Evolutionary conservation across 2,888 invertebrate genomes (phyloP).

Genomic region (Bibio marci): DNA sequence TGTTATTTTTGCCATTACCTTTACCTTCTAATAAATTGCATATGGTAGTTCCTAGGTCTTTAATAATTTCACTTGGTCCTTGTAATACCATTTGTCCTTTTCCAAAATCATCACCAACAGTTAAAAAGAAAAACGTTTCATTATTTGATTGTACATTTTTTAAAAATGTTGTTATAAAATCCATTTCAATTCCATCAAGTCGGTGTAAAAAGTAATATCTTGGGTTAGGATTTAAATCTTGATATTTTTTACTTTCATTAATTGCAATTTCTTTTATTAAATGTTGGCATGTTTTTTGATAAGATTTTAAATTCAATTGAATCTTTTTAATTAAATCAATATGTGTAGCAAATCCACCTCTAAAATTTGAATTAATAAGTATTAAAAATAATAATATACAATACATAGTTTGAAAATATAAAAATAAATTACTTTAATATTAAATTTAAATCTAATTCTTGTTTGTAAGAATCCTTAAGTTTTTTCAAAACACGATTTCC

Average conservation of each 20-base stretch:
- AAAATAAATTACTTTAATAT: slow-evolving; percentile 47
- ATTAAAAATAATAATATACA: slow-evolving; percentile 14
- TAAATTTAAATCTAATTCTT: slow-evolving; percentile 48
- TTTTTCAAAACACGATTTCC: slow-evolving; percentile 50
- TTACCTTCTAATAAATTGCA: slow-evolving; percentile 53
- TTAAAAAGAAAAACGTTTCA: slow-evolving; percentile 45
- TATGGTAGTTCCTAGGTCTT: slow-evolving; percentile 32
- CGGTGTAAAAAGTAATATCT: slow-evolving; percentile 41
- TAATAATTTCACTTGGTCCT: slow-evolving; percentile 24
- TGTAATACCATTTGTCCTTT: slow-evolving; percentile 34
- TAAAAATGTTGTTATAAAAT: slow-evolving; percentile 53
- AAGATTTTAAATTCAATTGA: slow-evolving; percentile 44
- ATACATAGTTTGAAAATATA: neutral
- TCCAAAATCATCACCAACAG: slow-evolving; percentile 51
- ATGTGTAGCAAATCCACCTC: slow-evolving; percentile 53
- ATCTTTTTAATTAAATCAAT: slow-evolving; percentile 55
- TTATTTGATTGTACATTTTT: slow-evolving; percentile 18
- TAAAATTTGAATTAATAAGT: slow-evolving; percentile 17
- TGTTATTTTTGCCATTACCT: slow-evolving; percentile 52
- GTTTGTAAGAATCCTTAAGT: slow-evolving; percentile 40
- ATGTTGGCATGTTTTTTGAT: slow-evolving; percentile 45
- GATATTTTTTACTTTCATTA: slow-evolving; percentile 46
- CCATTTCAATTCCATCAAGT: slow-evolving; percentile 55
- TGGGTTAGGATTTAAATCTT: slow-evolving; percentile 30
- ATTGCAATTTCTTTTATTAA: slow-evolving; percentile 51